Evolutionary conservation across 2,113 vertebrate genomes (phyloP), one percentile per base, ranked within the genome.

Genomic region (Choloepus hoffmanni): DNA sequence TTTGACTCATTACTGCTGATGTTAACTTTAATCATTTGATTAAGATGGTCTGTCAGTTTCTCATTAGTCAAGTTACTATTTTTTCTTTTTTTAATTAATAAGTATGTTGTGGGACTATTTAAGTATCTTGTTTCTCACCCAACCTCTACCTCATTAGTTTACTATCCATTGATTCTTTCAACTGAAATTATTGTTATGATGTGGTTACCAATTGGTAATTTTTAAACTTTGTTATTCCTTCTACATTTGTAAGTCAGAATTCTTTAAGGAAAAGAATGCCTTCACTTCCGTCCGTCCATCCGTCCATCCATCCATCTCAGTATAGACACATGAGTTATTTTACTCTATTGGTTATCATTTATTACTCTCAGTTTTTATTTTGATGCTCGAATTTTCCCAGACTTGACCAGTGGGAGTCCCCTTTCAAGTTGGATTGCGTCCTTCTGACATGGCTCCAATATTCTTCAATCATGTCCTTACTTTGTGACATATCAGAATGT

Each of bases 51-150:
- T 89, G 43, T 3, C 40, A 82, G 53, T 68, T 94, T 94, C 81
- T 63, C 68, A 36, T 36, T 36, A 93, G 21, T 78, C 43, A 96
- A 89, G 53, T 78, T 70, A 96, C 28, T 81, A 26, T 63, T 96
- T 97, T 58, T 92, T 76, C 26, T n/a, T 21, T 78, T 93, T 92
- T 92, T 26, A 94, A 86, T 88, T 48, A 85, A 33, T n/a, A 88
- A 81, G 28, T 40, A 90, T 67, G 65, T 15, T 63, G 24, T 76
- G 53, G 53, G 74, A 85, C 18, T 93, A 63, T 28, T 18, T 40
- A 84, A 78, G 24, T 48, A 90, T 40, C 43, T 45, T 55, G 36
- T 72, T 87, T 65, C 55, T 92, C 74, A 92, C 53, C 36, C 92
- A 79, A 89, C 60, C 55, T 85, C 53, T 33, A 36, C 23, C 36